Conservation (phyloP, 2,113 vertebrate species). For the Rousettus leschenaultii region DNA sequence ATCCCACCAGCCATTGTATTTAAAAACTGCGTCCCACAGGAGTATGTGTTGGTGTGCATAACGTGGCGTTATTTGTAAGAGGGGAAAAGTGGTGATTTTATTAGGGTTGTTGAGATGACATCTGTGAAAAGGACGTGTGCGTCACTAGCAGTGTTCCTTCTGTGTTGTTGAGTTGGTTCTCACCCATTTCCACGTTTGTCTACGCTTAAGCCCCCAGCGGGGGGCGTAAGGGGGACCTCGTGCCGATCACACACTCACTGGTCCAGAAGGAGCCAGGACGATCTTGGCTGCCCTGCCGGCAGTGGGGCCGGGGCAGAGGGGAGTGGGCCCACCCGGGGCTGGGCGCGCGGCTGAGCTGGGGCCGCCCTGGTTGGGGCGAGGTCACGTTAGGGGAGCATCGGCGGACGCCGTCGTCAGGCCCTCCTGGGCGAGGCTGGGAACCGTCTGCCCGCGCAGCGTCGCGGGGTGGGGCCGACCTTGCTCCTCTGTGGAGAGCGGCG, state of each 20-base stretch:
- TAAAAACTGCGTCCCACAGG: neutral
- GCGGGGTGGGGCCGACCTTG: slow-evolving; percentile 51
- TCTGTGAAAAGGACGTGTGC: neutral
- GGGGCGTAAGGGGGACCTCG: neutral
- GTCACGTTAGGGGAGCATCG: neutral
- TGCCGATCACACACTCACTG: neutral
- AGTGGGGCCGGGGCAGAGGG: neutral
- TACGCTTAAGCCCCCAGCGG: neutral
- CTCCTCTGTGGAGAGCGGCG: neutral
- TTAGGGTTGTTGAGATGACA: neutral
- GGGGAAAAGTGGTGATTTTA: neutral
- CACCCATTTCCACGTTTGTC: neutral
- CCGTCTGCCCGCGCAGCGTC: neutral
- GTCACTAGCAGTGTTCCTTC: neutral
- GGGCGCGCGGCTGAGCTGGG: neutral
- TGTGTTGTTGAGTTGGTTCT: neutral
- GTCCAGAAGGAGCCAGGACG: too few species aligned
- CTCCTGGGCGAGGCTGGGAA: neutral
- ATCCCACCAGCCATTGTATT: neutral
- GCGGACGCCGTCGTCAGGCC: neutral
- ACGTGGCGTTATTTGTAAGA: neutral
- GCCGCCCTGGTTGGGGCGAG: neutral
- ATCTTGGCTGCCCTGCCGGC: neutral
- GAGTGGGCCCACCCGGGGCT: neutral
- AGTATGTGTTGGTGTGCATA: neutral